phyloP scores from a whole-genome alignment of 2,888 invertebrate species.

The Onchidella celtica region DNA sequence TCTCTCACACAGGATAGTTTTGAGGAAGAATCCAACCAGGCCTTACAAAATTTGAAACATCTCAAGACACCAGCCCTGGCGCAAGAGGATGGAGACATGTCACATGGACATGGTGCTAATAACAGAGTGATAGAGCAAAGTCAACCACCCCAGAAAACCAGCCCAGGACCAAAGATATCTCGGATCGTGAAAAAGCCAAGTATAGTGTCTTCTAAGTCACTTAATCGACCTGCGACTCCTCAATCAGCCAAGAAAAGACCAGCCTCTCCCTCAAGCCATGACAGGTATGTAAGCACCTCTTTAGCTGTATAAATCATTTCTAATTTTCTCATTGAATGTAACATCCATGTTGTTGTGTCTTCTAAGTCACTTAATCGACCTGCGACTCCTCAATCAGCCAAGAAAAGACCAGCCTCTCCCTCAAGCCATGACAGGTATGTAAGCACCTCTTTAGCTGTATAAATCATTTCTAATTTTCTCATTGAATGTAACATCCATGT shows the following conservation, averaged over 20 bases:
- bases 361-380: not conserved
- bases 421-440: constrained; percentile 18
- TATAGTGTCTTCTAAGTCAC: no score
- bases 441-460: no score
- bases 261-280: not conserved
- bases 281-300: no score
- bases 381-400: not conserved
- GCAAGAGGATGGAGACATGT: not conserved
- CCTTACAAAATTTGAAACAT: not conserved
- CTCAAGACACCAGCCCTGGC: constrained; percentile 26
- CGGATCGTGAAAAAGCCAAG: not conserved
- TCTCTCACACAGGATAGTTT: not conserved
- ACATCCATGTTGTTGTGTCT: no score
- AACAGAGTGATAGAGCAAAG: not conserved
- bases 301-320: no score
- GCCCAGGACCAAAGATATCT: not conserved
- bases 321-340: no score
- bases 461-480: no score
- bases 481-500: no score
- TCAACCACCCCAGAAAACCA: not conserved
- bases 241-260: not conserved
- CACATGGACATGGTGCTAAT: not conserved
- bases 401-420: not conserved
- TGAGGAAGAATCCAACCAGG: not conserved
- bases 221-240: not conserved